phyloP scores from a whole-genome alignment of 2,888 invertebrate species.

The Cantharis lateralis region DNA sequence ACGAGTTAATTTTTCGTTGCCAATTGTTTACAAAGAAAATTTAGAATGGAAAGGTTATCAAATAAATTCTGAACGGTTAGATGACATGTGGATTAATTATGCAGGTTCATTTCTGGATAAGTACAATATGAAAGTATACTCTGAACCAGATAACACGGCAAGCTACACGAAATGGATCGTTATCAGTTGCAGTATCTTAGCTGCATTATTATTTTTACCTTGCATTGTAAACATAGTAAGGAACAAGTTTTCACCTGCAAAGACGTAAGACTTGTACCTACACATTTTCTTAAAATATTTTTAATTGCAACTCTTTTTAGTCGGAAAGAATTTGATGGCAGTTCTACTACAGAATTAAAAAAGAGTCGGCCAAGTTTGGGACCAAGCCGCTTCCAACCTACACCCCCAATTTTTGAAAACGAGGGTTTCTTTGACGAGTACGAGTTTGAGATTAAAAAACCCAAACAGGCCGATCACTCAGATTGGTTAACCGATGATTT shows the following conservation, averaged over 20 bases:
- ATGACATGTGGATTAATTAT: slow-evolving; percentile 34
- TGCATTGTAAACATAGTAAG: neutral
- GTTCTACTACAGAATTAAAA: neutral
- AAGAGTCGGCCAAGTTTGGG: slow-evolving; percentile 12
- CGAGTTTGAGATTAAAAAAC: slow-evolving; percentile 17
- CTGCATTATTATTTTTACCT: slow-evolving; percentile 18
- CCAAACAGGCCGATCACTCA: neutral
- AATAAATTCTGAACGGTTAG: slow-evolving; percentile 22
- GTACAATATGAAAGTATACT: slow-evolving; percentile 18
- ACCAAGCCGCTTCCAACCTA: slow-evolving; percentile 30
- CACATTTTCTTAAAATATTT: neutral
- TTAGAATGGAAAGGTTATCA: slow-evolving; percentile 27
- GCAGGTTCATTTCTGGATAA: slow-evolving; percentile 12
- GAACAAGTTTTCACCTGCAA: neutral
- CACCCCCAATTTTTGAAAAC: slow-evolving; percentile 35
- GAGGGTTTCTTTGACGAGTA: slow-evolving; percentile 14
- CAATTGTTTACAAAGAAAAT: slow-evolving; percentile 24
- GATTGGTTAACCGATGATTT: slow-evolving; percentile 6
- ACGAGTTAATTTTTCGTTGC: slow-evolving; percentile 29
- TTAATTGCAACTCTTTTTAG: neutral
- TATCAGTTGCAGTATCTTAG: slow-evolving; percentile 13
- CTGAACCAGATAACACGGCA: slow-evolving; percentile 15
- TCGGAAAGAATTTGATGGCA: neutral
- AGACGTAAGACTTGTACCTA: neutral
- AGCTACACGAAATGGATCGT: slow-evolving; percentile 21